These are phyloP conservation scores for Diabrotica virgifera DNA, from an alignment of 1,140 invertebrate genomes.

Conservation along the genomic window DNA sequence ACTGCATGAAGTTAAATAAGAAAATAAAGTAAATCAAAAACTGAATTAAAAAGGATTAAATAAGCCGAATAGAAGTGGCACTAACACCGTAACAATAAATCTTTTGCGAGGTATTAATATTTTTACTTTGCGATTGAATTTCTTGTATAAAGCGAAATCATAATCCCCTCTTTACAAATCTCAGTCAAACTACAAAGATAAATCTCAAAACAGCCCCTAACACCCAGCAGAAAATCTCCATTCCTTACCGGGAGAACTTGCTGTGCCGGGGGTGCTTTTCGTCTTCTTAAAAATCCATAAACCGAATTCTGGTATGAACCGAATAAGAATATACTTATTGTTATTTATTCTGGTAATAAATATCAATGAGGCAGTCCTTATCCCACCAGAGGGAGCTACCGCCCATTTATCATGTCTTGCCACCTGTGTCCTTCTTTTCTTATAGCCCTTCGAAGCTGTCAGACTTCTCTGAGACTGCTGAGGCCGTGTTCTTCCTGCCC, in stretches of 20 bases:
- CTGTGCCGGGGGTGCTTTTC: conserved; percentile 5
- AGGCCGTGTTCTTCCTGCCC: conserved; percentile 20
- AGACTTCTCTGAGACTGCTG: conserved; percentile 5
- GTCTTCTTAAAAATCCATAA: conserved; percentile 24
- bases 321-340: conserved; percentile 33
- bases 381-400: conserved; percentile 17
- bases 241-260: conserved; percentile 10
- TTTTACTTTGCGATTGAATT: not conserved
- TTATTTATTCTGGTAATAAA: conserved; percentile 30
- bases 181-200: conserved; percentile 6
- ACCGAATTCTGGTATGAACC: conserved; percentile 30
- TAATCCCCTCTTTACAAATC: not conserved
- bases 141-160: not conserved
- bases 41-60: too few relatives aligned
- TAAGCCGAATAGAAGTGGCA: too few relatives aligned
- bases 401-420: conserved; percentile 29
- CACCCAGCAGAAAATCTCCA: conserved; percentile 9
- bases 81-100: too few relatives aligned
- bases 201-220: conserved; percentile 8
- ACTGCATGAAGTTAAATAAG: too few relatives aligned
- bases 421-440: conserved; percentile 27
- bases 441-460: conserved; percentile 8
- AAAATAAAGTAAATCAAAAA: too few relatives aligned
- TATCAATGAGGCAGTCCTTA: conserved; percentile 28
- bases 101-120: too few relatives aligned